These are phyloP conservation scores for Rotaria magnacalcarata DNA, from an alignment of 2,888 invertebrate species.

Conservation along the genomic window DNA sequence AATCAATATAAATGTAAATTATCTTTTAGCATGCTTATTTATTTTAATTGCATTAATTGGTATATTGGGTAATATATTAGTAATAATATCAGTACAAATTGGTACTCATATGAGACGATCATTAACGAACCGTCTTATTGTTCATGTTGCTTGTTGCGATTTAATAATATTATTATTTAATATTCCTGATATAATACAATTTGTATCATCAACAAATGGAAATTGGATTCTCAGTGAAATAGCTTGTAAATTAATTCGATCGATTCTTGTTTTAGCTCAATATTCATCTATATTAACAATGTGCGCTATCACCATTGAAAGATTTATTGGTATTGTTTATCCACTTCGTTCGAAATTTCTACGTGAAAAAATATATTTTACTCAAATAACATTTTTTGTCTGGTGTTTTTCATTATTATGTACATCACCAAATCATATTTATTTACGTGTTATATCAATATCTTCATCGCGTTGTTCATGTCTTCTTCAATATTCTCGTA, in stretches of 20 bases:
- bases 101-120: conserved; percentile 24
- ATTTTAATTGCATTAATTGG: not conserved
- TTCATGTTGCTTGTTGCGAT: conserved; percentile 34
- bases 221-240: not conserved
- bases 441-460: not conserved
- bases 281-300: conserved; percentile 34
- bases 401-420: not conserved
- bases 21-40: conserved; percentile 11
- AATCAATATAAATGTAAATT: not conserved
- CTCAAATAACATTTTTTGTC: not conserved
- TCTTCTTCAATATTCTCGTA: not conserved
- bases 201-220: conserved; percentile 28
- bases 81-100: not conserved
- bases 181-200: conserved; percentile 28
- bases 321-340: conserved; percentile 33
- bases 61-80: not conserved
- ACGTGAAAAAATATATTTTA: not conserved
- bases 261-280: conserved; percentile 2
- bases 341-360: conserved; percentile 27
- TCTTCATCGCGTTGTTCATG: not conserved
- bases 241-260: conserved; percentile 28
- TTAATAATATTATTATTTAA: conserved; percentile 24
- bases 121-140: conserved; percentile 33
- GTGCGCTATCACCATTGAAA: conserved; percentile 13
- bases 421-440: not conserved